Evolutionary conservation across 2,888 invertebrate species (phyloP), one percentile per base, ranked within the genome.

Genomic region (Euzophera pinguis): DNA sequence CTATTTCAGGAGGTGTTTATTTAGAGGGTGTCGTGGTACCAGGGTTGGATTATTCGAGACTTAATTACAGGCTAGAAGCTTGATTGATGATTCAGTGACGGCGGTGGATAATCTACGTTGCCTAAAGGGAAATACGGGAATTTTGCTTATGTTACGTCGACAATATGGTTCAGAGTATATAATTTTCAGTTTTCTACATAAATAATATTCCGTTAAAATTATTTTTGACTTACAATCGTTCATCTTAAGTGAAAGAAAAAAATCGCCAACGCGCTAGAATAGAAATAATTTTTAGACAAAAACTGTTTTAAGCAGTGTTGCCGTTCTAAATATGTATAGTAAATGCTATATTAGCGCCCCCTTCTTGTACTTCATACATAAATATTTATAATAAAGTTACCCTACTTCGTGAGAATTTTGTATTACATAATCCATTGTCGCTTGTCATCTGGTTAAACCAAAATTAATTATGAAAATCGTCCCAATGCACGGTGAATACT

Each of bases 21-120:
- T 8, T 27, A 16, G 13, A 41, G 39, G 32, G 50, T 39, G 29
- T 29, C 48, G 38, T 22, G 37, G 50, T 13, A 50, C 51, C 52
- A 48, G 50, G 59, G 57, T 56, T 57, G 73, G 67, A 75, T 75
- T 67, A 73, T 75, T 71, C 66, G 73, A 62, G 65, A 71, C 75
- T 74, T 78, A 78, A 78, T 78, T 78, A 78, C 72, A 65, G 50
- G 62, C 45, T 55, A 45, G 59, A 57, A 64, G 64, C 60, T 60
- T 78, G 78, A 77, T 78, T 77, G 76, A 78, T 78, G 77, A 70
- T 64, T 64, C 70, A 64, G 66, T 72, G 70, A 73, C 68, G 67
- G 57, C 67, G 58, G 56, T 43, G 52, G 64, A 32, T 47, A 34
- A 32, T 47, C 34, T 34, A 8, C 34, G 16, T 16, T 16, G 27